Percentiles rank a stretch among this genome's conserved stretches.
Evolutionary conservation across 2,113 vertebrate species (phyloP).

Genomic region (Notarius quadriscutis): DNA sequence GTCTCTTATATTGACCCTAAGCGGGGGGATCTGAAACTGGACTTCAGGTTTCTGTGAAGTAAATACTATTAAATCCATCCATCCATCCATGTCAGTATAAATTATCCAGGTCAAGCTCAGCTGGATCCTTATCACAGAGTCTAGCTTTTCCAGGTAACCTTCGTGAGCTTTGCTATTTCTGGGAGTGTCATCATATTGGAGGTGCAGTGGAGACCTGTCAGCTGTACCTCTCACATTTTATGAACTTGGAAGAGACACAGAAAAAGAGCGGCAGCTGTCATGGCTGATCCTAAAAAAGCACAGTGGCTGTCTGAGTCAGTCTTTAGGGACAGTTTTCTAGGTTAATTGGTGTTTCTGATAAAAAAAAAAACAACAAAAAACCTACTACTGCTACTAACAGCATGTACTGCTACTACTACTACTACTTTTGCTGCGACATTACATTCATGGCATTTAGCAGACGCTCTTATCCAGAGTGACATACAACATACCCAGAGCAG

Average conservation of each 20-base stretch:
- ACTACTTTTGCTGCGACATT: too few relatives aligned
- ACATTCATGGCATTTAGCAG: too few relatives aligned
- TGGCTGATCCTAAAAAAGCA: neutral
- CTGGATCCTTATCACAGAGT: neutral
- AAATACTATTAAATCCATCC: neutral
- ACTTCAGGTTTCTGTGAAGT: neutral
- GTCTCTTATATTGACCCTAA: neutral
- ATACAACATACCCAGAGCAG: too few relatives aligned
- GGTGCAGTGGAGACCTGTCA: neutral
- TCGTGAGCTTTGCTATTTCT: neutral
- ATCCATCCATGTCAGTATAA: neutral
- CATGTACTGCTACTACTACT: neutral
- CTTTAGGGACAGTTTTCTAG: neutral
- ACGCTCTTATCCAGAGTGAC: too few relatives aligned
- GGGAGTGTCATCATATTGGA: constrained; percentile 15
- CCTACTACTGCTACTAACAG: neutral
- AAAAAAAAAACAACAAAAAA: neutral
- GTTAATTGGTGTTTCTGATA: neutral
- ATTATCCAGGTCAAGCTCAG: neutral
- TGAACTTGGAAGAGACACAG: neutral
- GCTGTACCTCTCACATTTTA: neutral
- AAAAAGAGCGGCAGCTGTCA: neutral
- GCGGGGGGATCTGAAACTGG: neutral
- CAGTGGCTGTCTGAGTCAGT: too few relatives aligned
- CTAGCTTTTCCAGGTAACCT: neutral